Conservation (phyloP, 2,888 invertebrate species). For the Aphelenchoides bicaudatus region DNA sequence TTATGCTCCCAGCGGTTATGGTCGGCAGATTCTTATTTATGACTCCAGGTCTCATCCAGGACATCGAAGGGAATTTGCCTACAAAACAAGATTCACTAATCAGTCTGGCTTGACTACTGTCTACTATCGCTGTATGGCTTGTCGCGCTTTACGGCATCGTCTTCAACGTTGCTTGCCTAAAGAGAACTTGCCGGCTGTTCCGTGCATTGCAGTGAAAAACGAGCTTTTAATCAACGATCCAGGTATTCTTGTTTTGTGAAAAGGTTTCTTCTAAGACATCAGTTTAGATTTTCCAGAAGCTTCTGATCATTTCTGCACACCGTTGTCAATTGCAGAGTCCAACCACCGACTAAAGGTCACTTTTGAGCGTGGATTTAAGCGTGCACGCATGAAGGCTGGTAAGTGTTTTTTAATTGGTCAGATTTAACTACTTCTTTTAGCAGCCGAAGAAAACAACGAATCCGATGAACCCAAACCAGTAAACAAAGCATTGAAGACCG, state of each 20-base stretch:
- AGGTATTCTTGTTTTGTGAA: too few species aligned
- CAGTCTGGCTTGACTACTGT: constrained; percentile 45
- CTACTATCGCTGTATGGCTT: constrained; percentile 46
- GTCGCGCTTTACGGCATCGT: constrained; percentile 41
- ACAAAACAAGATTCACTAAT: constrained; percentile 42
- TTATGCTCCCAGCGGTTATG: constrained; percentile 43
- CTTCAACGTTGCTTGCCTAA: constrained; percentile 40
- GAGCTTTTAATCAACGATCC: constrained; percentile 44
- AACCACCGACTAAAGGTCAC: constrained; percentile 41
- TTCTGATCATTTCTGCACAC: constrained; percentile 39
- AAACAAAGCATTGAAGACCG: not conserved
- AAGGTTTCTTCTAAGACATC: too few species aligned
- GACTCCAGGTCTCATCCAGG: constrained; percentile 42
- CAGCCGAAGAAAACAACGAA: constrained; percentile 30
- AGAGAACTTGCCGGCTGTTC: constrained; percentile 41
- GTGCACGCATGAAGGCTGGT: constrained; percentile 40
- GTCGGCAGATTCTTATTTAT: constrained; percentile 46
- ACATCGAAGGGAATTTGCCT: constrained; percentile 41
- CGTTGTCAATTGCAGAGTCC: constrained; percentile 44
- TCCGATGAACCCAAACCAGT: constrained; percentile 17
- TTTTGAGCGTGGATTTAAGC: constrained; percentile 38
- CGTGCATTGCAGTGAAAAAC: constrained; percentile 43
- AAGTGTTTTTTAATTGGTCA: too few species aligned
- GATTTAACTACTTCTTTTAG: too few species aligned
- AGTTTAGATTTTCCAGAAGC: constrained; percentile 47